These are phyloP conservation scores for Axis porcinus DNA, from an alignment of 2,113 vertebrate genomes.

Conservation along the genomic window DNA sequence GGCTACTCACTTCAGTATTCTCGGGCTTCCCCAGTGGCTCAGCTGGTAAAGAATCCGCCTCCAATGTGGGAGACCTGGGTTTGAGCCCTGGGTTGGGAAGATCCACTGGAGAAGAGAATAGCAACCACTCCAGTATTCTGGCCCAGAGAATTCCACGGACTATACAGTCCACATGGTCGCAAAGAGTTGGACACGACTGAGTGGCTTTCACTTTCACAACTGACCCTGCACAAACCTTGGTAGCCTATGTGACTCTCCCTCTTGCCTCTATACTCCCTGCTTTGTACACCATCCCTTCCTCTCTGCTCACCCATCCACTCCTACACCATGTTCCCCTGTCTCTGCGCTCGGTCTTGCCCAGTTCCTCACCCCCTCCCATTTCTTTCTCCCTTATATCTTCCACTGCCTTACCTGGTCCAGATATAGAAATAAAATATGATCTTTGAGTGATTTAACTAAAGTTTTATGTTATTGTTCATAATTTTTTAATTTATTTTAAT, in stretches of 20 bases:
- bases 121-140: not conserved
- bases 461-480: not conserved
- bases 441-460: not conserved
- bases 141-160: not conserved
- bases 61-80: not conserved
- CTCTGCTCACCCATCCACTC: not conserved
- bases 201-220: not conserved
- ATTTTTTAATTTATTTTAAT: not conserved
- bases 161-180: not conserved
- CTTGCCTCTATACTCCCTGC: not conserved
- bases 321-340: not conserved
- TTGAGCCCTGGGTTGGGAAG: not conserved
- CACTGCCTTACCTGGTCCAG: not conserved
- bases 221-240: not conserved
- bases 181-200: not conserved
- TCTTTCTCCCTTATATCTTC: not conserved
- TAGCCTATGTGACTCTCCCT: rapidly evolving
- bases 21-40: rapidly evolving
- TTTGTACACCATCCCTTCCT: not conserved
- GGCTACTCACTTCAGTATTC: not conserved
- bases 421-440: not conserved
- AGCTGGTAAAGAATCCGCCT: not conserved
- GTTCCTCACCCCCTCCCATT: not conserved
- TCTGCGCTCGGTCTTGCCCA: not conserved
- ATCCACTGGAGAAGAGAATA: not conserved